phyloP scores from a whole-genome alignment of 30 jellyfish, hydroid and myxozoan genomes.

The Hydractinia echinata region DNA sequence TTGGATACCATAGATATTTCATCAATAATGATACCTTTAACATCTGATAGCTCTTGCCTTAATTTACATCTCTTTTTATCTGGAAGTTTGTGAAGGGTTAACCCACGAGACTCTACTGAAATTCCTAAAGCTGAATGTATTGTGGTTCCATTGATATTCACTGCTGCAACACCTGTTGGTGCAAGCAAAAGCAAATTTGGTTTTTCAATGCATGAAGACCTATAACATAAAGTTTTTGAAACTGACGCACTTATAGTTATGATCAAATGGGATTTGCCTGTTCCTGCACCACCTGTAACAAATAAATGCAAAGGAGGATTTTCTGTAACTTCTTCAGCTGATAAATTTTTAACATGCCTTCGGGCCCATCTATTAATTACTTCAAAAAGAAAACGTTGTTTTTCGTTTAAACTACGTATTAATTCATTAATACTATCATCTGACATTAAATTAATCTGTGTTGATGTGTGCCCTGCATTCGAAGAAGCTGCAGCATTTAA shows the following conservation, averaged over 20 bases:
- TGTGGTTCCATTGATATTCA: no score
- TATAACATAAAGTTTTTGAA: conserved; percentile 16
- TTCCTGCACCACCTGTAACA: conserved; percentile 39
- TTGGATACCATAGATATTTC: no score
- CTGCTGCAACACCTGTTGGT: background rate
- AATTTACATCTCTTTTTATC: no score
- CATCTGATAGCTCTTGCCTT: no score
- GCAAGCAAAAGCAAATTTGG: no score
- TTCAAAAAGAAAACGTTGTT: conserved; percentile 6
- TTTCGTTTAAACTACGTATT: background rate
- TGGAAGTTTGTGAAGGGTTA: no score
- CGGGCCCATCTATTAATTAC: background rate
- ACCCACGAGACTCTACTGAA: background rate
- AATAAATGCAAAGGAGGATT: conserved; percentile 31
- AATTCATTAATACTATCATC: conserved; percentile 12
- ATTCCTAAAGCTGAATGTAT: no score
- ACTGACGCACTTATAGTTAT: conserved; percentile 11
- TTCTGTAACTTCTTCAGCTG: background rate
- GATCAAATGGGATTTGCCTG: conserved; percentile 30
- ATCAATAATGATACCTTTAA: no score
- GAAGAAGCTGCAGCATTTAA: background rate
- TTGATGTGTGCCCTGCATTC: background rate
- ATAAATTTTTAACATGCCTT: background rate
- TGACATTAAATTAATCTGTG: background rate
- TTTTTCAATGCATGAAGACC: background rate